These are phyloP conservation scores for Andrena fulva DNA, from an alignment of 2,888 invertebrate genomes.

Conservation along the genomic window DNA sequence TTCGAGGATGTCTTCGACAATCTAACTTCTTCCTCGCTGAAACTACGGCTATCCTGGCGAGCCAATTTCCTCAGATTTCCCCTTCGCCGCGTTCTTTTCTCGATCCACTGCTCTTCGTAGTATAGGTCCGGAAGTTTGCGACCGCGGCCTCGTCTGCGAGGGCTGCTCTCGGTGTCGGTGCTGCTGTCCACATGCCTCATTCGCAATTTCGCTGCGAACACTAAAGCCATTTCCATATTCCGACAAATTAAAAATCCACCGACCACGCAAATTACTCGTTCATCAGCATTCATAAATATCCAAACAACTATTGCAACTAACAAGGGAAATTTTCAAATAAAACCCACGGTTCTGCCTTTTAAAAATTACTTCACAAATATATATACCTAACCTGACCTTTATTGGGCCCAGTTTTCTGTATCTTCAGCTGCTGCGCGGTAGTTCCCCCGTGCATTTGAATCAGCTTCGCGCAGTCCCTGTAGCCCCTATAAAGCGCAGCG, in stretches of 20 bases:
- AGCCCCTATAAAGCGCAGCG: constrained; percentile 94
- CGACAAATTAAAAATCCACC: background rate
- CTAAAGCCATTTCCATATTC: constrained; percentile 61
- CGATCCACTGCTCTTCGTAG: constrained; percentile 81
- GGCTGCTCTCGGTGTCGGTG: constrained; percentile 75
- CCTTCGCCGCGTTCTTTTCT: constrained; percentile 76
- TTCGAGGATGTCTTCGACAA: constrained; percentile 85
- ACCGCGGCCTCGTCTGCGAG: constrained; percentile 63
- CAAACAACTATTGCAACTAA: too few relatives aligned
- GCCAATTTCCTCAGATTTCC: constrained; percentile 75
- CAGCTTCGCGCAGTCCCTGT: constrained; percentile 96
- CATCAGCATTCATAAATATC: background rate
- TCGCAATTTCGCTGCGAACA: constrained; percentile 80
- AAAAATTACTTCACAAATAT: constrained; percentile 11
- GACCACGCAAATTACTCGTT: too few relatives aligned
- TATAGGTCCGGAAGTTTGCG: constrained; percentile 76
- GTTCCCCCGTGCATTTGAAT: constrained; percentile 95
- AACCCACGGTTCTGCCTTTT: too few relatives aligned
- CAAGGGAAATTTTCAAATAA: too few relatives aligned
- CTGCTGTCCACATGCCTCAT: constrained; percentile 78
- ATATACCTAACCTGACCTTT: constrained; percentile 75
- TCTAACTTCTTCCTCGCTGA: constrained; percentile 82
- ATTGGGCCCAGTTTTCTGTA: constrained; percentile 73
- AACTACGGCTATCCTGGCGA: constrained; percentile 82
- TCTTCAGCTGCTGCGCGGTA: constrained; percentile 87